Percentiles rank a stretch among this genome's conserved stretches.
These are phyloP conservation scores for Eupithecia subumbrata DNA, from an alignment of 2,888 invertebrate species.

Conservation along the genomic window DNA sequence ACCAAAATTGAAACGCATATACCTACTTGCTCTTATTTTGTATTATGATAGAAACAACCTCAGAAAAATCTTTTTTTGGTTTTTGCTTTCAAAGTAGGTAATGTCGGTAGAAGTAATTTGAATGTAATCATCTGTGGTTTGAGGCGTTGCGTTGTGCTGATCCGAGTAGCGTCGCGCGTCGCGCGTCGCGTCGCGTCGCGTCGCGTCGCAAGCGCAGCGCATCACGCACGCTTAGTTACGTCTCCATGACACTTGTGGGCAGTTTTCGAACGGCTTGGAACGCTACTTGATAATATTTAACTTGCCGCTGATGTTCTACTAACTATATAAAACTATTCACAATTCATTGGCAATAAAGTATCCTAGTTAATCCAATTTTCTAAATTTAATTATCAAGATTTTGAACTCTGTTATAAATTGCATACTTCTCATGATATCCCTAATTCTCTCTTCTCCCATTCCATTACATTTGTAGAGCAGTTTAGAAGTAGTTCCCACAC, in stretches of 20 bases:
- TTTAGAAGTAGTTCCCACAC: conserved; percentile 19
- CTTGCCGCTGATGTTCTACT: not conserved
- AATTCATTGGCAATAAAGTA: not conserved
- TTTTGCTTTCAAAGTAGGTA: not conserved
- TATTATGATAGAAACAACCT: not conserved
- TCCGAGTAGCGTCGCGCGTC: conserved; percentile 15
- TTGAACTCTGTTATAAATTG: not conserved
- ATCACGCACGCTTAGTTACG: conserved; percentile 26
- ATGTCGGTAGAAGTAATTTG: conserved; percentile 1
- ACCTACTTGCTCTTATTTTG: not conserved
- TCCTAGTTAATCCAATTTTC: not conserved
- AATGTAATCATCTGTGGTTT: conserved; percentile 21
- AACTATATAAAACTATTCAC: not conserved
- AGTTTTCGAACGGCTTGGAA: not conserved
- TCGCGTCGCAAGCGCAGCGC: conserved; percentile 9
- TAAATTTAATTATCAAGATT: not conserved
- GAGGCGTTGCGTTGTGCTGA: conserved; percentile 5
- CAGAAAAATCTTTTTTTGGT: too few species aligned
- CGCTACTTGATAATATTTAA: not conserved
- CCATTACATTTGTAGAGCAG: conserved; percentile 18
- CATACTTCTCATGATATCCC: conserved; percentile 12
- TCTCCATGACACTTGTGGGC: conserved; percentile 28
- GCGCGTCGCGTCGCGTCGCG: too few species aligned
- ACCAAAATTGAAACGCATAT: not conserved
- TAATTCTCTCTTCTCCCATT: conserved; percentile 15